Base-by-base conservation (phyloP, 2,888 invertebrate species). In the Eupeodes luniger region DNA sequence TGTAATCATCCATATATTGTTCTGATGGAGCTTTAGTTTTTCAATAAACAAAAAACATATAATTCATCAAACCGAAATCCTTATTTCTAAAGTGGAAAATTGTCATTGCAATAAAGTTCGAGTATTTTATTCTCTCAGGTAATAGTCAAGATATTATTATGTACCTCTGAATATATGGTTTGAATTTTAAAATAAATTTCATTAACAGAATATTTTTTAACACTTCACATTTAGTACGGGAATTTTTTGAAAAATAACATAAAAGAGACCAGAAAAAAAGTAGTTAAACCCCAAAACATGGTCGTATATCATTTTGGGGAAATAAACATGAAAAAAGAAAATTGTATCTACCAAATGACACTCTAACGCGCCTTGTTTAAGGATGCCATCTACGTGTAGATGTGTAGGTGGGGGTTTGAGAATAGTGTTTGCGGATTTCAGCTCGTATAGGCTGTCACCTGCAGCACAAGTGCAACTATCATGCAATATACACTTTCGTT, bases 401-500 rank as follows among this genome's bases (percentile, higher is more conserved):
- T 27, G 19, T 19, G 19, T 19, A 19, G 27, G 27, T 3, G 27
- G 27, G 27, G 27, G 27, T 27, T 79, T 53, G 19, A 27, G 27
- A 67, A 57, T n/a, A 47, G 19, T 69, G 69, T 69, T 69, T 69
- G 69, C 49, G 16, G 69, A 67, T 36, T 57, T 40, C 64, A 64
- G 14, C 19, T 34, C 19, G 49, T 59, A 59, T 59, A 51, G 66
- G 67, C 66, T 57, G 66, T 55, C 77, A 53, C 77, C 77, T 77
- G 64, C 66, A 66, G 66, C 66, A 57, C 49, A 27, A 67, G 76
- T 75, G 27, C 72, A 79, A 70, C 75, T 70, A 69, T 81, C 82
- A 79, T 79, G 67, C 74, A 79, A 82, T 70, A 75, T 82, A 74
- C 79, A 66, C 76, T 61, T 67, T 61, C 59, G 75, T 83, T 47